These are phyloP conservation scores for Drosophila lacteicornis DNA, from an alignment of 1,140 invertebrate species.

Conservation along the genomic window DNA sequence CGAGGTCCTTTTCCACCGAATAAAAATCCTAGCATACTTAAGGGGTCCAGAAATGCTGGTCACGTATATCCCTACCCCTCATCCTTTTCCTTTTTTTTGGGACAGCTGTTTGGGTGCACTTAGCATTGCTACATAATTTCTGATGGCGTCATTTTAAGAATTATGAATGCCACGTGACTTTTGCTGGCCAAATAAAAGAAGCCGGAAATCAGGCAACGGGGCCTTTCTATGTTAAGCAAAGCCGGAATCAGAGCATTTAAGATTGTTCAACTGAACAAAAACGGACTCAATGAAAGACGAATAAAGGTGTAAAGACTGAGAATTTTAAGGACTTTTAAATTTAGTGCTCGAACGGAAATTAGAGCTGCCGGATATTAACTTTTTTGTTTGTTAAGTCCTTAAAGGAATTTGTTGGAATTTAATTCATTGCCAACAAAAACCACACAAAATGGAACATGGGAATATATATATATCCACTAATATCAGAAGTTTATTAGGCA, in stretches of 20 bases:
- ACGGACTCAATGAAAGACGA: neutral
- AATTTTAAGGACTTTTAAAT: neutral
- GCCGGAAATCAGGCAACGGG: slow-evolving; percentile 13
- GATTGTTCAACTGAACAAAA: neutral
- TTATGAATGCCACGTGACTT: slow-evolving; percentile 85
- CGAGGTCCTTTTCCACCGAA: slow-evolving; percentile 18
- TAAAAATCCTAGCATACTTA: slow-evolving; percentile 62
- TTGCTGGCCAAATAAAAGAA: slow-evolving; percentile 65
- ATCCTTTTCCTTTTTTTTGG: neutral
- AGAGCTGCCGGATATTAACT: neutral
- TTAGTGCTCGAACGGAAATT: neutral
- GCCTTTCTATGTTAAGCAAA: slow-evolving; percentile 1
- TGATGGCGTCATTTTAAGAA: slow-evolving; percentile 84
- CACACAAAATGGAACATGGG: too few relatives aligned
- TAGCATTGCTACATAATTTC: slow-evolving; percentile 82
- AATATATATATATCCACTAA: too few relatives aligned
- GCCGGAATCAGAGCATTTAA: slow-evolving; percentile 3
- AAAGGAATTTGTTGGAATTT: too few relatives aligned
- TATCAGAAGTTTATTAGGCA: too few relatives aligned
- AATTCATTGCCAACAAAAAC: too few relatives aligned
- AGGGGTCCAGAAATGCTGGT: slow-evolving; percentile 64
- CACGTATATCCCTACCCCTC: slow-evolving; percentile 47
- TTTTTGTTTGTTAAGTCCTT: neutral
- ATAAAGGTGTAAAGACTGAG: neutral
- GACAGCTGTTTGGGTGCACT: slow-evolving; percentile 76